phyloP scores from a whole-genome alignment of 2,113 vertebrate genomes.

The Corvus cornix region DNA sequence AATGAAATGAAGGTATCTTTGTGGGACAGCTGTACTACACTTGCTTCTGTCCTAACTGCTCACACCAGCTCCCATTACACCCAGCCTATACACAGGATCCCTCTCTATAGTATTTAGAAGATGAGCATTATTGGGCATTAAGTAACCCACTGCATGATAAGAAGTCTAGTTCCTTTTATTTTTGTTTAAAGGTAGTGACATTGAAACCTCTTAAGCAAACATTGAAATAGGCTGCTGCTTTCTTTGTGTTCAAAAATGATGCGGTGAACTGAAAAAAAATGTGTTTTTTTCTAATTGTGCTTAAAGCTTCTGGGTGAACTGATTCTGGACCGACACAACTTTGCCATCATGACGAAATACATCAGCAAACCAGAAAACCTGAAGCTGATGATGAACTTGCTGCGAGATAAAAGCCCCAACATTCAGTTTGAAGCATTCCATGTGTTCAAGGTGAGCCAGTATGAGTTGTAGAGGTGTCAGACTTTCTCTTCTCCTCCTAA shows the following conservation, averaged over 20 bases:
- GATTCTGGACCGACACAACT: slow-evolving; percentile 95
- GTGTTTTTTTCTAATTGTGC: background rate
- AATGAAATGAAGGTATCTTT: background rate
- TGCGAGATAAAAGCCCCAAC: slow-evolving; percentile 95
- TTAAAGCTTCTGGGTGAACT: slow-evolving; percentile 90
- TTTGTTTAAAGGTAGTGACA: background rate
- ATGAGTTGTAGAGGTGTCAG: background rate
- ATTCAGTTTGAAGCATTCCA: slow-evolving; percentile 99
- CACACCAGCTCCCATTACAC: background rate
- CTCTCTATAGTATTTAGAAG: background rate
- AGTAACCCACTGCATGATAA: background rate
- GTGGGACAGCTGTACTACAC: background rate
- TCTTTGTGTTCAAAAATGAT: background rate
- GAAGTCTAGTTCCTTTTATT: background rate
- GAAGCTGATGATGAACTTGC: slow-evolving; percentile 97
- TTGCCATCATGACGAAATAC: slow-evolving; percentile 94
- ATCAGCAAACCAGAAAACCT: slow-evolving; percentile 98
- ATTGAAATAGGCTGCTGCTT: background rate
- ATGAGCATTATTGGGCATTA: background rate
- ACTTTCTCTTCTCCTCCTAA: background rate
- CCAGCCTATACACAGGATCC: background rate
- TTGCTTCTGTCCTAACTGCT: background rate
- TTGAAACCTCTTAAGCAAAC: background rate
- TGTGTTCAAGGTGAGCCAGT: slow-evolving; percentile 89
- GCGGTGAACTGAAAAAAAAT: background rate